These are phyloP conservation scores for Drosophila lacteicornis DNA, from an alignment of 1,140 invertebrate genomes.

Conservation along the genomic window DNA sequence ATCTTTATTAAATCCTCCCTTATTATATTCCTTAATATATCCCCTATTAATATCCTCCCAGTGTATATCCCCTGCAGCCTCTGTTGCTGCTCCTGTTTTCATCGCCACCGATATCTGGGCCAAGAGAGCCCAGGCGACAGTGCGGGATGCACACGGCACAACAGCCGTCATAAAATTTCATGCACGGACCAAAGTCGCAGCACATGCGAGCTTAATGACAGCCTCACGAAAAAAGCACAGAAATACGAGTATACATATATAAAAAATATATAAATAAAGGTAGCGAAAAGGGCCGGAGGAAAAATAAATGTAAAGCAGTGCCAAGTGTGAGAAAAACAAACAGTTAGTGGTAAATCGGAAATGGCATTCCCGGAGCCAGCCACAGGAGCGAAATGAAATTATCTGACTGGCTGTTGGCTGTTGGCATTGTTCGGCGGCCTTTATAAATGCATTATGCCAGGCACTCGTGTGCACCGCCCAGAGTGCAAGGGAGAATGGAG, in stretches of 20 bases:
- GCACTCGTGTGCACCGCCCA: slow-evolving; percentile 61
- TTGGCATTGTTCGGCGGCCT: slow-evolving; percentile 66
- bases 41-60: not conserved
- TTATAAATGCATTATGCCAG: slow-evolving; percentile 75
- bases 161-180: slow-evolving; percentile 72
- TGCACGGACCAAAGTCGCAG: slow-evolving; percentile 63
- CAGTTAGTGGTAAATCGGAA: slow-evolving; percentile 62
- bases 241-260: slow-evolving; percentile 3
- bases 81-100: slow-evolving; percentile 41
- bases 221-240: slow-evolving; percentile 6
- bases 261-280: not conserved
- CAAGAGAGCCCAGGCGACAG: not conserved
- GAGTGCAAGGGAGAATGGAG: slow-evolving; percentile 14
- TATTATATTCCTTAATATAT: too few relatives aligned
- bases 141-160: slow-evolving; percentile 22
- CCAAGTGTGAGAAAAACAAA: slow-evolving; percentile 62
- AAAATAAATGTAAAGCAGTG: slow-evolving; percentile 51
- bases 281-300: not conserved
- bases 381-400: slow-evolving; percentile 51
- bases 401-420: slow-evolving; percentile 54
- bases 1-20: too few relatives aligned
- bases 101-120: slow-evolving; percentile 53
- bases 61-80: not conserved
- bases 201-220: slow-evolving; percentile 61
- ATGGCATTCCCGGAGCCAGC: slow-evolving; percentile 52